A percentile compares a stretch with the other conserved stretches of the same genome.
Evolutionary conservation across 37 sponge, comb jelly and placozoan species (phyloP).

Genomic region (Ephydatia muelleri): DNA sequence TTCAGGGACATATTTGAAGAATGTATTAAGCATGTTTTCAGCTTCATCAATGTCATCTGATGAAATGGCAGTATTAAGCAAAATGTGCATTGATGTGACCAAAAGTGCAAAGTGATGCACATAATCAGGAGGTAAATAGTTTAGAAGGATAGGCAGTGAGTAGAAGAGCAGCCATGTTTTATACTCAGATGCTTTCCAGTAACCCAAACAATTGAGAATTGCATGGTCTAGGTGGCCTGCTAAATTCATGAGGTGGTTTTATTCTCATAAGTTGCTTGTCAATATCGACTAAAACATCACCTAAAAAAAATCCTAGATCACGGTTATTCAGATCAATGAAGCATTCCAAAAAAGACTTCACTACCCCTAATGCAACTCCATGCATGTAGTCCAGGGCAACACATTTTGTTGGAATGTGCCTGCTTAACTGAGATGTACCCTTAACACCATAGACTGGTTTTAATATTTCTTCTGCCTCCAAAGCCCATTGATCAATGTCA

Average conservation of each 20-base stretch:
- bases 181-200: constrained; percentile 27
- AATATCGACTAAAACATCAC: no score
- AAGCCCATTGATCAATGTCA: background rate
- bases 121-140: constrained; percentile 12
- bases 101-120: constrained; percentile 15
- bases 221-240: constrained; percentile 19
- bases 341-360: background rate
- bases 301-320: background rate
- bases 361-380: constrained; percentile 11
- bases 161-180: constrained; percentile 9
- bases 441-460: constrained; percentile 1
- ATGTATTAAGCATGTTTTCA: background rate
- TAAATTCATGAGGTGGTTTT: constrained; percentile 19
- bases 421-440: constrained; percentile 4
- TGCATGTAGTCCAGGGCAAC: constrained; percentile 11
- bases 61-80: background rate
- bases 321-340: constrained; percentile 4
- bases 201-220: background rate
- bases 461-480: constrained; percentile 8
- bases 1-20: background rate
- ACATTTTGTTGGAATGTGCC: background rate
- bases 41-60: background rate
- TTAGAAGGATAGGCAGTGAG: background rate
- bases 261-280: constrained; percentile 13
- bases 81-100: constrained; percentile 7